Evolutionary conservation across 2,113 vertebrate genomes (phyloP), one percentile per base, ranked within the genome.

Genomic region (Columba janthina): DNA sequence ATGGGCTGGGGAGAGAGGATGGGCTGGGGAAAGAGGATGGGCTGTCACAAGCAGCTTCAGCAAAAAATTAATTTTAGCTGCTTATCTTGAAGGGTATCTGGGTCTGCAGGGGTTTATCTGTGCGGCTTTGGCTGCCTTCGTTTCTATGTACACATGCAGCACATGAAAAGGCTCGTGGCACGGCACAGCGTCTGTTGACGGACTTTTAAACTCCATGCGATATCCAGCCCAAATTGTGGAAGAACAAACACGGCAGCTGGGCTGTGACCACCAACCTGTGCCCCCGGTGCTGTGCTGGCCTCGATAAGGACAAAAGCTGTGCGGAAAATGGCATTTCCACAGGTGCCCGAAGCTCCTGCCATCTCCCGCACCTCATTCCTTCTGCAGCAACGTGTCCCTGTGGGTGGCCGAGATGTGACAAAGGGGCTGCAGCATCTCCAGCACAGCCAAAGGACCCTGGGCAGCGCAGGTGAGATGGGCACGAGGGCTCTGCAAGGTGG

Each of bases 1-100:
- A 38, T 60, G 83, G 42, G 21, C 62, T 29, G 42, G 31, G 60
- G 74, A 12, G 73, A 50, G 78, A 21, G 48, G 78, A 73, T 48
- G 86, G 67, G 51, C 64, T 83, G 67, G 31, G 60, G 74, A 12
- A 69, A 50, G 78, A 21, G 53, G 78, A 73, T 48, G 86, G 67
- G 56, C 60, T 83, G 67, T 16, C 67, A 80, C 31, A 21, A 86
- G 83, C 64, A 64, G 86, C 86, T 92, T 86, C 76, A 46, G 56
- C 3, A 1, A 72, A 46, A 82, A 92, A 86, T 77, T 76, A 36
- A 77, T 93, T 83, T 74, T 48, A 92, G 79, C 90, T 67, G 79
- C 80, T 92, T 86, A 86, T 78, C 90, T 90, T 4, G 2, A 19
- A 88, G 80, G 48, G 51, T 81, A 42, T 90, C 69, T 94, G 80